Evolutionary conservation across 2,888 invertebrate genomes (phyloP).

Genomic region (Polyommatus iphigenia): DNA sequence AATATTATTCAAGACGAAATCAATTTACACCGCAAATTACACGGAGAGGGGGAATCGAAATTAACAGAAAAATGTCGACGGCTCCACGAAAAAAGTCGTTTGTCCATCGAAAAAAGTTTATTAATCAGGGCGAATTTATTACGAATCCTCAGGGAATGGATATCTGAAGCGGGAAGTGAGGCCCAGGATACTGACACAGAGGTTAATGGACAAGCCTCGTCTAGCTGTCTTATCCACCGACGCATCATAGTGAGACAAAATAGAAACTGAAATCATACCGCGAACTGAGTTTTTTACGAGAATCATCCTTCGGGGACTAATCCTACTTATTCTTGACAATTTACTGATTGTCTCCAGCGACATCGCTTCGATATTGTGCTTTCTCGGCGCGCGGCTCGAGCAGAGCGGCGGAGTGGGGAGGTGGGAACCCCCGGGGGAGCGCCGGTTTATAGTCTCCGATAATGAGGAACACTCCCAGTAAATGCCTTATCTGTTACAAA

Average conservation of each 20-base stretch:
- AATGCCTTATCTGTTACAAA: slow-evolving; percentile 11
- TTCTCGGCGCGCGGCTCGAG: not conserved
- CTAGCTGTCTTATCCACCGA: not conserved
- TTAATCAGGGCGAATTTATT: slow-evolving; percentile 20
- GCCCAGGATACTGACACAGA: not conserved
- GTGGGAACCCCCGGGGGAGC: not conserved
- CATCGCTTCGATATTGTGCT: not conserved
- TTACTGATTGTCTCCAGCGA: not conserved
- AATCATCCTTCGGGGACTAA: not conserved
- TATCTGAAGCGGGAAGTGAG: not conserved
- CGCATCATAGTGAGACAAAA: not conserved
- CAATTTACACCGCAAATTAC: slow-evolving; percentile 16
- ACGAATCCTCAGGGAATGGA: not conserved
- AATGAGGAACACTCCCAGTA: slow-evolving; percentile 13
- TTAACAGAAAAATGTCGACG: slow-evolving; percentile 3
- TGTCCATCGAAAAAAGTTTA: slow-evolving; percentile 22
- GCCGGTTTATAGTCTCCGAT: slow-evolving; percentile 17
- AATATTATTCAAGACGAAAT: slow-evolving; percentile 11
- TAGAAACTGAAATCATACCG: not conserved
- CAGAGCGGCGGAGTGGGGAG: not conserved
- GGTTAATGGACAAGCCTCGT: not conserved
- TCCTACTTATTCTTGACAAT: not conserved
- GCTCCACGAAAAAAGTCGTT: slow-evolving; percentile 2
- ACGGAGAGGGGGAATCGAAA: not conserved
- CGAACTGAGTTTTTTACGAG: not conserved